Evolutionary conservation across 2,797 vertebrate species (phyloP).

Genomic region (Melanotaenia parkinsoni): DNA sequence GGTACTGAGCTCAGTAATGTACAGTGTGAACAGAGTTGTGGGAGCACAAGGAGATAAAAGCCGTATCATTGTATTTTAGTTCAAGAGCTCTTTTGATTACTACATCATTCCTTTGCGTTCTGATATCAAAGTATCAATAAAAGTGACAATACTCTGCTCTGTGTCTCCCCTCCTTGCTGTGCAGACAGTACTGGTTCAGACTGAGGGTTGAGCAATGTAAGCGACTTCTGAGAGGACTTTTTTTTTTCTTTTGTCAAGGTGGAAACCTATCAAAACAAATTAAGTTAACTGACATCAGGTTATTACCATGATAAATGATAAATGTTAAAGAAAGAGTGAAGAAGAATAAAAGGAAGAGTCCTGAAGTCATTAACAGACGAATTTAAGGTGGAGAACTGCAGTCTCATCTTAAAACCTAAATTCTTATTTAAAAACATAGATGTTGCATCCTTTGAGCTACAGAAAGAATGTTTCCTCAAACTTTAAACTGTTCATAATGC

Average conservation of each 20-base stretch:
- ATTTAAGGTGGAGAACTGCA: not conserved
- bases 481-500: not conserved
- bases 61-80: not conserved
- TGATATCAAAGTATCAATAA: constrained; percentile 45
- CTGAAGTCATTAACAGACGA: not conserved
- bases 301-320: not conserved
- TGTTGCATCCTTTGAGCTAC: not conserved
- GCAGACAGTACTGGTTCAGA: constrained; percentile 5
- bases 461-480: not conserved
- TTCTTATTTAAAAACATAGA: not conserved
- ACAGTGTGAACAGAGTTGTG: constrained; percentile 13
- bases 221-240: not conserved
- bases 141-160: constrained; percentile 16
- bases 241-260: not conserved
- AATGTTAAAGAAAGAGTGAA: too few relatives aligned
- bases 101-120: not conserved
- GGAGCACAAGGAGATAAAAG: constrained; percentile 7
- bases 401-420: not conserved
- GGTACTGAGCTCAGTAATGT: not conserved
- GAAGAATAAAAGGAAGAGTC: not conserved
- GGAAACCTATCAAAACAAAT: not conserved
- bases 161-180: constrained; percentile 31
- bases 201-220: not conserved
- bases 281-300: not conserved
- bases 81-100: constrained; percentile 15